Evolutionary conservation across 2,888 invertebrate species (phyloP).

Genomic region (Cheilosia soror): DNA sequence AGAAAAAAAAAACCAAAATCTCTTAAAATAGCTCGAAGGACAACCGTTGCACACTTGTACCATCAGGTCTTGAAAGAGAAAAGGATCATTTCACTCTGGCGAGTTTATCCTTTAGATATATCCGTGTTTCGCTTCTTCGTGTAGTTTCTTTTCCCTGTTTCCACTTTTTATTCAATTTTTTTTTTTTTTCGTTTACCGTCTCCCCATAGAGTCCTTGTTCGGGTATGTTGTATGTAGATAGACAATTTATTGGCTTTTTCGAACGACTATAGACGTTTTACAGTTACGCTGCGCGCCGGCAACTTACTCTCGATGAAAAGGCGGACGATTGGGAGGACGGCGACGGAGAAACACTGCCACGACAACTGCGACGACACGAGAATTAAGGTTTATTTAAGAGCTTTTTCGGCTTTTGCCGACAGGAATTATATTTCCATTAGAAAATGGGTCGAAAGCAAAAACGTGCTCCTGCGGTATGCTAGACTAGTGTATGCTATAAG

Average conservation of each 20-base stretch:
- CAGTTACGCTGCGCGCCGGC: constrained; percentile 24
- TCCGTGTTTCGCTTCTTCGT: constrained; percentile 40
- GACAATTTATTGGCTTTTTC: constrained; percentile 62
- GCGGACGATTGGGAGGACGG: neutral
- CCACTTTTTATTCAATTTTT: constrained; percentile 12
- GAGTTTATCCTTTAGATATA: constrained; percentile 59
- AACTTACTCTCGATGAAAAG: constrained; percentile 34
- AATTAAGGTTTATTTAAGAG: constrained; percentile 71
- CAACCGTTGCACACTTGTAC: constrained; percentile 28
- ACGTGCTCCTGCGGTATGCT: constrained; percentile 43
- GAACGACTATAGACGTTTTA: constrained; percentile 57
- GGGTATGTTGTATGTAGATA: constrained; percentile 40
- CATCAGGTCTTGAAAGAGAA: constrained; percentile 30
- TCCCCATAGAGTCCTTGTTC: constrained; percentile 20
- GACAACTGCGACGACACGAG: constrained; percentile 64
- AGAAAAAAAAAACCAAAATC: constrained; percentile 30
- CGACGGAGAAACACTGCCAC: constrained; percentile 24
- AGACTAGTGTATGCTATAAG: neutral
- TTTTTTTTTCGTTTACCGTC: neutral
- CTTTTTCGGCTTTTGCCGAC: constrained; percentile 49
- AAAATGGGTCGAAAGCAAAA: constrained; percentile 62
- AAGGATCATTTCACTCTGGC: constrained; percentile 51
- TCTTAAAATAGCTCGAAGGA: constrained; percentile 28
- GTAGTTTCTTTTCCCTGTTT: neutral
- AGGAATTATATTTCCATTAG: constrained; percentile 67